phyloP scores from a whole-genome alignment of 2,888 invertebrate genomes.

The Diplazon laetatorius region DNA sequence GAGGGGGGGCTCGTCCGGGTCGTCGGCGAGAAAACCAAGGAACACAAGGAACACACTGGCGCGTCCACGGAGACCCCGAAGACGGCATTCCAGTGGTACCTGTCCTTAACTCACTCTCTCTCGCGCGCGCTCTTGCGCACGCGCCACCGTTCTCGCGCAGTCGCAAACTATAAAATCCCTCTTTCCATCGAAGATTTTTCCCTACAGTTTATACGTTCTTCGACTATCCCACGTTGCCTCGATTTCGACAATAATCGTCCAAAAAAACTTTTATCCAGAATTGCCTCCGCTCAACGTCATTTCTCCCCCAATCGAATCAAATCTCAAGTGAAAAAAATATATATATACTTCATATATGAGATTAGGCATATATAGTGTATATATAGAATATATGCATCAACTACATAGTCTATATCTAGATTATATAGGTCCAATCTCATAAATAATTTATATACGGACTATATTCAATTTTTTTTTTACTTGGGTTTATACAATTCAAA shows the following conservation, averaged over 20 bases:
- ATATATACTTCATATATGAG: no score
- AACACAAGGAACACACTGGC: conserved; percentile 70
- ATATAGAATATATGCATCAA: no score
- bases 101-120: conserved; percentile 75
- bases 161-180: conserved; percentile 18
- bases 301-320: no score
- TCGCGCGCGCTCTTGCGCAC: conserved; percentile 67
- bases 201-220: conserved; percentile 74
- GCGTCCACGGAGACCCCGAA: conserved; percentile 65
- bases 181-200: conserved; percentile 45
- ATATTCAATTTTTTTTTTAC: no score
- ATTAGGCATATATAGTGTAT: no score
- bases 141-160: conserved; percentile 20
- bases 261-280: conserved; percentile 70
- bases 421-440: no score
- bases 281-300: not conserved
- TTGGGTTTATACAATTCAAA: no score
- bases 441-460: no score
- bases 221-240: conserved; percentile 60
- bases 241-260: conserved; percentile 67
- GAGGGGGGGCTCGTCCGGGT: conserved; percentile 58
- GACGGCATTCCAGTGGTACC: conserved; percentile 78
- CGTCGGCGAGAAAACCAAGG: conserved; percentile 69
- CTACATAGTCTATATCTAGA: no score
- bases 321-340: no score